Base-by-base conservation (phyloP, 2,888 invertebrate species). In the Melinaea menophilus region DNA sequence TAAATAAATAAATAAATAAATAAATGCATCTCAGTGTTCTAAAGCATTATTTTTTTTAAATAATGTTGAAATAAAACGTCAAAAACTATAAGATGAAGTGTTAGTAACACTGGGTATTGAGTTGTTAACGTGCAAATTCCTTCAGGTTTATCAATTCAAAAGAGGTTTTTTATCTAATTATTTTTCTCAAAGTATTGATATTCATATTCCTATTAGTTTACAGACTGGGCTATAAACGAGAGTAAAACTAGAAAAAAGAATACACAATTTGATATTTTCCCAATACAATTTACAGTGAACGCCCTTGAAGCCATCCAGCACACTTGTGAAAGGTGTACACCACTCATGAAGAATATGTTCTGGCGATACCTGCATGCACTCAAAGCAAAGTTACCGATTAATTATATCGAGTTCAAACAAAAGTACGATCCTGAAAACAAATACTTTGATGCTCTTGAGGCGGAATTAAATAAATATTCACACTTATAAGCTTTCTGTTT, bases 311-410 rank as follows among this genome's bases (percentile, higher is more conserved):
- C 67, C 4, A 11, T 71, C 9, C 48, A 37, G 37, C 58, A 59
- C 13, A 86, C 91, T 62, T 93, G 93, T 77, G 78, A 74, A 57
- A 93, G 92, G 77, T 93, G 93, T 35, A 54, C 33, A 12, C 37
- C 48, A 3, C 9, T 41, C 5, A 57, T 55, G 11, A 64, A 58
- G 13, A 51, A 51, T 34, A 9, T 58, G 33, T 54, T 55, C 9
- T 35, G 47, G 37, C 7, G 11, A 12, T 61, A 61, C 58, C 47
- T 64, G 5, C 13, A 48, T 33, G 61, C 55, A 34, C 33, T 64
- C 11, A 61, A 58, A 34, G 12, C 11, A n/a, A 31, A 11, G 9
- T 46, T 55, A 46, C 64, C 61, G 12, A 34, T 41, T 48, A 57
- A 59, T 11, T 59, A 62, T 48, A 22, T 12, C 9, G 11, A 48